Conservation (phyloP, 2,888 invertebrate genomes). For the Diarsia rubi region DNA sequence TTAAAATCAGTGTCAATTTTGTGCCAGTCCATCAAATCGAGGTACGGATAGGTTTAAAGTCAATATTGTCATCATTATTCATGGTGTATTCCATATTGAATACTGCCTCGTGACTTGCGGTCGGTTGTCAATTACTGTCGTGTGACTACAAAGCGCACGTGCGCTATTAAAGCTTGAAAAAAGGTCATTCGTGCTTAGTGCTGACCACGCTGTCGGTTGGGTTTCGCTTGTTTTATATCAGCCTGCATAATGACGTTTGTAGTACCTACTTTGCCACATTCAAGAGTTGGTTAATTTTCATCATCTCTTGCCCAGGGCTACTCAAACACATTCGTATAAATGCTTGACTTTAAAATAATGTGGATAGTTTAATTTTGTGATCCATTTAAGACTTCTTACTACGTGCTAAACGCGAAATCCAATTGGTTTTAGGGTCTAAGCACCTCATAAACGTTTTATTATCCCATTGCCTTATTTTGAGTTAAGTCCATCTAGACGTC, state of each 20-base stretch:
- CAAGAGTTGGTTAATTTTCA: slow-evolving; percentile 20
- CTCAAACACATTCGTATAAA: slow-evolving; percentile 53
- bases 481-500: slow-evolving; percentile 56
- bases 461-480: slow-evolving; percentile 64
- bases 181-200: slow-evolving; percentile 83
- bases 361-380: slow-evolving; percentile 71
- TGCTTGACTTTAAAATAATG: slow-evolving; percentile 67
- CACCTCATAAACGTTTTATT: slow-evolving; percentile 67
- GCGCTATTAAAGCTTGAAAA: slow-evolving; percentile 80
- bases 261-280: slow-evolving; percentile 29
- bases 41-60: slow-evolving; percentile 54
- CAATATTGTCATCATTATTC: slow-evolving; percentile 83
- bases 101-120: slow-evolving; percentile 83
- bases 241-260: slow-evolving; percentile 67
- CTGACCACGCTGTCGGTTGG: slow-evolving; percentile 71
- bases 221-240: slow-evolving; percentile 64
- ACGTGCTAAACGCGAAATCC: slow-evolving; percentile 78
- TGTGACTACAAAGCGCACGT: slow-evolving; percentile 84
- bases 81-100: slow-evolving; percentile 78
- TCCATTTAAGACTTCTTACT: slow-evolving; percentile 71
- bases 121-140: slow-evolving; percentile 87
- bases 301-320: slow-evolving; percentile 36
- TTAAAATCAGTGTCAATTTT: slow-evolving; percentile 23
- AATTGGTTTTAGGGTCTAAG: slow-evolving; percentile 80
- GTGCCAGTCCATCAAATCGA: slow-evolving; percentile 35